phyloP scores from a whole-genome alignment of 2,888 invertebrate genomes.

The Neocrepidodera transversa region DNA sequence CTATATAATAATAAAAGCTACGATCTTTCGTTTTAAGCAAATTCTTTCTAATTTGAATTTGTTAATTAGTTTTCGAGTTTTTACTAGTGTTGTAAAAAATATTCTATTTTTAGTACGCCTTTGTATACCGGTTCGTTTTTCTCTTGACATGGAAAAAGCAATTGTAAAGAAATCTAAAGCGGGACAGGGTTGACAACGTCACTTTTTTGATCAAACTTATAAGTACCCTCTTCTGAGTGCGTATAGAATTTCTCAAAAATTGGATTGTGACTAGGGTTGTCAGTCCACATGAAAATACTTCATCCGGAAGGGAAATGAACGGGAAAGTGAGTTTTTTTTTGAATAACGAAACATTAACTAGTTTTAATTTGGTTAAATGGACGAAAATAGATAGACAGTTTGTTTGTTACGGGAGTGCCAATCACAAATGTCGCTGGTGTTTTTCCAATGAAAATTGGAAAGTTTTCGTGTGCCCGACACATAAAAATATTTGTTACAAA shows the following conservation, averaged over 20 bases:
- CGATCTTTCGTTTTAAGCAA: too few relatives aligned
- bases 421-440: conserved; percentile 1
- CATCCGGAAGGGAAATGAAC: conserved; percentile 29
- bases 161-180: conserved; percentile 30
- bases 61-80: too few relatives aligned
- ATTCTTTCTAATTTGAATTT: too few relatives aligned
- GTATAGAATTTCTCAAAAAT: conserved; percentile 41
- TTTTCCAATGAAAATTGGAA: conserved; percentile 1
- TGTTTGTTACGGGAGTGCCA: conserved; percentile 11
- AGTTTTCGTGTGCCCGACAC: conserved; percentile 1
- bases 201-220: conserved; percentile 39
- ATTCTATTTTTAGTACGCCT: too few relatives aligned
- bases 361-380: conserved; percentile 9
- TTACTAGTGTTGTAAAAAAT: too few relatives aligned
- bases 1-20: too few relatives aligned
- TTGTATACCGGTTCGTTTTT: background rate
- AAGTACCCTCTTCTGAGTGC: conserved; percentile 36
- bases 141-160: conserved; percentile 17
- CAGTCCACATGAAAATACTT: conserved; percentile 30
- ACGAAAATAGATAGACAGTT: conserved; percentile 14
- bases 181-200: conserved; percentile 35
- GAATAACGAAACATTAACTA: conserved; percentile 11
- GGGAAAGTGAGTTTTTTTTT: conserved; percentile 28
- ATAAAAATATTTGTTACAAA: conserved; percentile 1
- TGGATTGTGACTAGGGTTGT: conserved; percentile 35